Conservation (phyloP, 1,140 invertebrate species). For the Anadara kagoshimensis region DNA sequence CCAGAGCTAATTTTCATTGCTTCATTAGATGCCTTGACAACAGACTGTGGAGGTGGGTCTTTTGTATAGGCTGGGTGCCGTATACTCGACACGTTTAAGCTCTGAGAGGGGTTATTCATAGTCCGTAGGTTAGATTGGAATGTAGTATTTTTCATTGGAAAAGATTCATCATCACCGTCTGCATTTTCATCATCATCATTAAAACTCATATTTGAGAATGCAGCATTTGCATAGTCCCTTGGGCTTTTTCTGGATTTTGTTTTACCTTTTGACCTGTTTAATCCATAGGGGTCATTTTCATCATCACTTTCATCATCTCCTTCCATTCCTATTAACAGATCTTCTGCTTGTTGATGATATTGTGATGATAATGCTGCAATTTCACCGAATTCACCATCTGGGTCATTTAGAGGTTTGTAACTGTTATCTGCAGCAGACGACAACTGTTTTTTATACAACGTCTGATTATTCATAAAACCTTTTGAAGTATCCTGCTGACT, state of each 20-base stretch:
- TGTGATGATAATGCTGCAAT: not conserved
- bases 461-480: too few relatives aligned
- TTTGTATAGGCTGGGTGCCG: constrained; percentile 48
- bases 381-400: constrained; percentile 1
- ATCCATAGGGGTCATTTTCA: constrained; percentile 24
- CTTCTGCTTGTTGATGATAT: constrained; percentile 5
- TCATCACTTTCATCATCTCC: constrained; percentile 26
- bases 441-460: not conserved
- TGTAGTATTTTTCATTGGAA: constrained; percentile 1
- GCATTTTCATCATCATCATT: constrained; percentile 64
- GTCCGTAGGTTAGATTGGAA: constrained; percentile 4
- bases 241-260: constrained; percentile 47
- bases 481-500: too few relatives aligned
- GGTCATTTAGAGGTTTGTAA: constrained; percentile 18
- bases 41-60: constrained; percentile 44
- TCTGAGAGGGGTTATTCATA: constrained; percentile 18
- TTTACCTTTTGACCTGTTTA: constrained; percentile 30
- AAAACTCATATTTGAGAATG: constrained; percentile 70
- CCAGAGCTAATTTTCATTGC: constrained; percentile 46
- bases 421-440: constrained; percentile 4
- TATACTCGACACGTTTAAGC: constrained; percentile 41
- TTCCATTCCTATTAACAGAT: constrained; percentile 26
- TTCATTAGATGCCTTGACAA: constrained; percentile 51
- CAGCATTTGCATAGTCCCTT: constrained; percentile 54
- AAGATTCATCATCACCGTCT: constrained; percentile 32